phyloP scores from a whole-genome alignment of 2,888 invertebrate species.

The Trissonchulus latispiculum region DNA sequence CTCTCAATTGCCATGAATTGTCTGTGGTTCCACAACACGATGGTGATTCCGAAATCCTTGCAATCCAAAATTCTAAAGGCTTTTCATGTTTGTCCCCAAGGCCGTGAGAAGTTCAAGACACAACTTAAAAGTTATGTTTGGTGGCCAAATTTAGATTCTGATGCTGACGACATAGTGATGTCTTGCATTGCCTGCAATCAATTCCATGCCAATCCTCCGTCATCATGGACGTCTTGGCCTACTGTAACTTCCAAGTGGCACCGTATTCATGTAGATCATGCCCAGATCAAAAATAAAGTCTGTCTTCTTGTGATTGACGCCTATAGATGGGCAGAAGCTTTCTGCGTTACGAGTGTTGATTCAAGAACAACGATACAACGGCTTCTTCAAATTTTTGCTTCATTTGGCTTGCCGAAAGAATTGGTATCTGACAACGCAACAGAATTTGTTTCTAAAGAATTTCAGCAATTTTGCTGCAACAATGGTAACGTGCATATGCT shows the following conservation, averaged over 20 bases:
- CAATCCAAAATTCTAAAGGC: neutral
- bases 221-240: slow-evolving; percentile 34
- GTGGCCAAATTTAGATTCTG: slow-evolving; percentile 34
- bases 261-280: slow-evolving; percentile 47
- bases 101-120: slow-evolving; percentile 29
- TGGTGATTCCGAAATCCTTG: neutral
- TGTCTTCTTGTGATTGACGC: slow-evolving; percentile 45
- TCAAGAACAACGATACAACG: slow-evolving; percentile 29
- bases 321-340: slow-evolving; percentile 43
- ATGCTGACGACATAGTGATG: slow-evolving; percentile 28
- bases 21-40: neutral
- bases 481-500: slow-evolving; percentile 30
- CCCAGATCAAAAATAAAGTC: slow-evolving; percentile 38
- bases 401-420: slow-evolving; percentile 33
- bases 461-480: slow-evolving; percentile 29
- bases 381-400: slow-evolving; percentile 30
- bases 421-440: slow-evolving; percentile 41
- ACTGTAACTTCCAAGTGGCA: slow-evolving; percentile 38
- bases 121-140: slow-evolving; percentile 35
- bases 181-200: slow-evolving; percentile 31
- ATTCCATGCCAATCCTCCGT: slow-evolving; percentile 27
- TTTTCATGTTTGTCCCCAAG: neutral
- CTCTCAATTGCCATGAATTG: no score
- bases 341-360: slow-evolving; percentile 33
- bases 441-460: slow-evolving; percentile 33